Base-by-base conservation (phyloP, 2,888 invertebrate genomes). In the Drosophila niveifrons region DNA sequence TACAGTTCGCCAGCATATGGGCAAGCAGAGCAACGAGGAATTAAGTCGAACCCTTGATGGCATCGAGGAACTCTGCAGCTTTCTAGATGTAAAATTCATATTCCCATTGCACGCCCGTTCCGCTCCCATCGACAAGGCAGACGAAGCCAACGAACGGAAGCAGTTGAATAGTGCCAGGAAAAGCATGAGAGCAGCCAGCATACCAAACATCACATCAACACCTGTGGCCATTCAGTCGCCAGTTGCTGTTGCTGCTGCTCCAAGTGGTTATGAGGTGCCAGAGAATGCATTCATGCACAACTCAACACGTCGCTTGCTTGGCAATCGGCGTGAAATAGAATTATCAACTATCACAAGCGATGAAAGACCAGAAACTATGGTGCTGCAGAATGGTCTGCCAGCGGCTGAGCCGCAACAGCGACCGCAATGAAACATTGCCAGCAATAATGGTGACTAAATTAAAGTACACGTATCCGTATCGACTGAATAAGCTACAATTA, bases 31-130 rank as follows among this genome's bases (percentile, higher is more conserved):
- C 13, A 81, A 90, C 8, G 82, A 91, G 17, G 90, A 91, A 39
- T 62, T 89, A 0, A 92, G 91, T 46, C 90, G 92, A 56, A 92
- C 93, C 0, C 78, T 94, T n/a, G 93, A 93, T 76, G 93, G 93
- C 8, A 93, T 94, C 31, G 92, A 93, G 57, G 93, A 94, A 81
- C 90, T 93, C 52, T 91, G 92, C 65, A 84, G 87, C 23, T 90
- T 91, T 53, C 74, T 92, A 7, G 92, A 92, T 73, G 83, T 92
- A 0, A 92, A 92, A 57, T 89, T 90, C 29, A 83, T 91, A 59
- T 90, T 91, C 52, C 90, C 92, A 0, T 59, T 86, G 41, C 89
- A 90, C 63, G 61, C 88, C 0, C 69, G 75, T 6, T 56, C 79
- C 0, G 80, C 84, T 2, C 92, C 90, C 11, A 90, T 93, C 28